Evolutionary conservation across 1,140 invertebrate species (phyloP).

Genomic region (Orchestia grillus): DNA sequence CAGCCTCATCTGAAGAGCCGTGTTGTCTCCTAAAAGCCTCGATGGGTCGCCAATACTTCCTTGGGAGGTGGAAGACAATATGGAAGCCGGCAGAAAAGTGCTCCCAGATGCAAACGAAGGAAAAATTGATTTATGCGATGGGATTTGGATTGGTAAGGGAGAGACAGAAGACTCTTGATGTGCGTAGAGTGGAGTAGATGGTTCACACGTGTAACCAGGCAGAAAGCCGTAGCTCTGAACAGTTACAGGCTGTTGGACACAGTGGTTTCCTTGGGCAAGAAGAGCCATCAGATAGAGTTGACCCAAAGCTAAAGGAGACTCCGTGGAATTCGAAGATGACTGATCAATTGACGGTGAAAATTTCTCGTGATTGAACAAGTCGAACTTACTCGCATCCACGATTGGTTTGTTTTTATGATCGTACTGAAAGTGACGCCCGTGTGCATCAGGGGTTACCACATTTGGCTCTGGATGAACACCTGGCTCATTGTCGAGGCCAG

Average conservation of each 20-base stretch:
- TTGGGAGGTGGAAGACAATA: background rate
- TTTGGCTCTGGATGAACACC: background rate
- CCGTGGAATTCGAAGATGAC: constrained; percentile 52
- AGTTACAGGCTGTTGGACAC: constrained; percentile 1
- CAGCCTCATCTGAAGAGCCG: background rate
- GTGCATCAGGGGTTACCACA: background rate
- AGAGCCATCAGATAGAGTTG: constrained; percentile 61
- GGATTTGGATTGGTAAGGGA: background rate
- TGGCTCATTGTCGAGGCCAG: background rate
- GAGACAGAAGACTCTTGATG: background rate
- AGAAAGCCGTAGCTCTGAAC: background rate
- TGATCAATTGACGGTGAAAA: background rate
- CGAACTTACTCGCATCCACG: background rate
- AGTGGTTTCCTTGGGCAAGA: constrained; percentile 49
- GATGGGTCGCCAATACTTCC: background rate
- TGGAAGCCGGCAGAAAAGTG: background rate
- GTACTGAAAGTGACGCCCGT: background rate
- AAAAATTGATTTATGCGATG: background rate
- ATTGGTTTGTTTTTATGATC: background rate
- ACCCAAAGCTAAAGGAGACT: constrained; percentile 57
- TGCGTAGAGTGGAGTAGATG: background rate
- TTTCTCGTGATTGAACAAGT: background rate
- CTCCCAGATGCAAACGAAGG: background rate
- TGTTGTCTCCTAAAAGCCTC: background rate
- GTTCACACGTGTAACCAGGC: background rate